Evolutionary conservation across 2,797 vertebrate genomes (phyloP), one percentile per base, ranked within the genome.

Genomic region (Parauchenoglanis ngamensis): DNA sequence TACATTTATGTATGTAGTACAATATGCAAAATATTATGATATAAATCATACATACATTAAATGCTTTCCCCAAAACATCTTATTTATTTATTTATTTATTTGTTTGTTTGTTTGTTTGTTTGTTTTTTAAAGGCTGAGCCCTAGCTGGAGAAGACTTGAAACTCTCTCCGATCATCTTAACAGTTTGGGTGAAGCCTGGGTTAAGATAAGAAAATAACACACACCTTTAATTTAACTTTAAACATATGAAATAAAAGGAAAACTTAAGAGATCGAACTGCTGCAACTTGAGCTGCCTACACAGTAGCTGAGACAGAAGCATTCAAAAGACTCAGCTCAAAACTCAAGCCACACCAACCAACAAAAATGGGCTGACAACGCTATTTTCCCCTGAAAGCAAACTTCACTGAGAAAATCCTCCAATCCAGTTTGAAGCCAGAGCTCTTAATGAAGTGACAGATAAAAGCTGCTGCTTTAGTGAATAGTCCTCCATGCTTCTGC

Each of bases 301-400:
- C 77, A 59, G 54, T 59, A 79, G 19, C 77, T 59, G 77, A 59
- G 77, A 79, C 12, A 40, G 54, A 40, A 59, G 56, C n/a, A 84
- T 46, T 68, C 28, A 44, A 59, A 59, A 44, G 31, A 44, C 80
- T 83, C 35, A 46, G 25, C 61, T 57, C 46, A 86, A 79, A 81
- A 7, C 40, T 31, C 88, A 78, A 89, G 57, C 73, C 59, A 77
- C 67, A 73, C 40, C 3, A 8, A 54, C 92, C 78, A 89, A 93
- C 89, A 93, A 92, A 85, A 89, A 89, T 85, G 68, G 21, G 68
- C 77, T 93, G 93, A 94, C 92, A 92, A 93, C 94, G 91, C 92
- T 90, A 93, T 92, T 91, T 92, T 54, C 63, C 23, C 86, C 90
- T 52, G 89, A 93, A 94, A 91, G 86, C 82, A 40, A 87, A 86